These are phyloP conservation scores for Eristalinus sepulchralis DNA, from an alignment of 2,888 invertebrate genomes.

Conservation along the genomic window DNA sequence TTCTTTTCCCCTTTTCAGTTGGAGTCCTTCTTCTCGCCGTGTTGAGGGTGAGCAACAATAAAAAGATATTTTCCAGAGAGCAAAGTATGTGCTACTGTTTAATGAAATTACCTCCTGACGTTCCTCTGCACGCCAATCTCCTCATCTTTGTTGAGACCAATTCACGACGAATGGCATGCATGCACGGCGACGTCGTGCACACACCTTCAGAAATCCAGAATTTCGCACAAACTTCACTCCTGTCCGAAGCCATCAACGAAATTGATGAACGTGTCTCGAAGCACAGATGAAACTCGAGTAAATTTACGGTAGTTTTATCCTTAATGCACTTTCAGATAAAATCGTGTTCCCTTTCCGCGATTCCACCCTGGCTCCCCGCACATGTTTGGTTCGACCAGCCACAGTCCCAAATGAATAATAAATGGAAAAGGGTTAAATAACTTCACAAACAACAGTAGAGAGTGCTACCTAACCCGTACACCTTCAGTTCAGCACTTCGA, in stretches of 20 bases:
- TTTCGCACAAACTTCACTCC: background rate
- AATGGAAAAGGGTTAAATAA: background rate
- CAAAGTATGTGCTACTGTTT: constrained; percentile 12
- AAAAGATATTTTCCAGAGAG: background rate
- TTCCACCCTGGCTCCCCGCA: background rate
- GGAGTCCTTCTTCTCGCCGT: background rate
- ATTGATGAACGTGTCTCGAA: background rate
- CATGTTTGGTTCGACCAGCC: background rate
- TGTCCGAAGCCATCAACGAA: background rate
- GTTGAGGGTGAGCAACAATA: background rate
- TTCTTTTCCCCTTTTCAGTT: background rate
- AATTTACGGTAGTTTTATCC: background rate
- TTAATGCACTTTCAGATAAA: background rate
- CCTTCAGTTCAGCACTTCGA: background rate
- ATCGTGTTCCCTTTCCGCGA: background rate
- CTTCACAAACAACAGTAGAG: background rate
- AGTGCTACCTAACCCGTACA: background rate
- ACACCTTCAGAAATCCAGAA: background rate
- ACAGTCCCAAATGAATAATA: background rate
- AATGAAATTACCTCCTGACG: constrained; percentile 29
- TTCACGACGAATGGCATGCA: background rate
- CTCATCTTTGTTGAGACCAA: background rate
- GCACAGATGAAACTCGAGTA: background rate
- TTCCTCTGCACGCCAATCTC: background rate
- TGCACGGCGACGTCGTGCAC: background rate